A percentile compares a stretch with the other conserved stretches of the same genome.
Evolutionary conservation across 2,888 invertebrate species (phyloP).

Genomic region (Orthosia gracilis): DNA sequence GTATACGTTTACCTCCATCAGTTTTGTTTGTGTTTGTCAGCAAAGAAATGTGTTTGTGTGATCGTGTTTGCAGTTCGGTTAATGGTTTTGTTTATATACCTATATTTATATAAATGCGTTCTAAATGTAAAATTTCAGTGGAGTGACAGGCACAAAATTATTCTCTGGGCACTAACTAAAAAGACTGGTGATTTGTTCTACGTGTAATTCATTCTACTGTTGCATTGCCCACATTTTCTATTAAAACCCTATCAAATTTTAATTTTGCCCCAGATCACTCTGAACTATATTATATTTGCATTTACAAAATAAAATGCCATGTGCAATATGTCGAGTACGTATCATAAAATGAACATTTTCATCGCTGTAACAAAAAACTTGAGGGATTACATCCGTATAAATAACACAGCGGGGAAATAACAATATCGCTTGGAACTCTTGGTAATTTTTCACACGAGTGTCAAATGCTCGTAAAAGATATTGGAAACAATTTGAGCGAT

Average conservation of each 20-base stretch:
- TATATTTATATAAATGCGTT: background rate
- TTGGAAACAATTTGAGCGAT: conserved; percentile 89
- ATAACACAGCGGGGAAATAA: conserved; percentile 79
- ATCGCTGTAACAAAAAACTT: conserved; percentile 58
- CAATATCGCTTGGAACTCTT: conserved; percentile 79
- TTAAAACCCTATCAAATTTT: background rate
- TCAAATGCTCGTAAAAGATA: conserved; percentile 88
- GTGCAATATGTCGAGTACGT: conserved; percentile 29
- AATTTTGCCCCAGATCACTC: background rate
- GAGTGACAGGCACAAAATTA: conserved; percentile 1
- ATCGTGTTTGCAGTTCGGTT: conserved; percentile 28
- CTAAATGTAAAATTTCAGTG: too few species aligned
- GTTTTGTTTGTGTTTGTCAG: conserved; percentile 48
- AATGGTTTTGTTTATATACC: conserved; percentile 24
- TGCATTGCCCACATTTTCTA: too few species aligned
- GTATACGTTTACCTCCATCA: conserved; percentile 42
- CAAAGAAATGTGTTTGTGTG: conserved; percentile 43
- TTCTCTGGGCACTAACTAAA: background rate
- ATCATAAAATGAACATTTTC: conserved; percentile 61
- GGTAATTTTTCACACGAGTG: conserved; percentile 87
- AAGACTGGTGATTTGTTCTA: too few species aligned
- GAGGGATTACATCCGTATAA: conserved; percentile 69
- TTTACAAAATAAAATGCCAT: conserved; percentile 18
- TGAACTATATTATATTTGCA: background rate
- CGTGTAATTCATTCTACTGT: too few species aligned